These are phyloP conservation scores for Antennarius striatus DNA, from an alignment of 2,113 vertebrate genomes.

Conservation along the genomic window DNA sequence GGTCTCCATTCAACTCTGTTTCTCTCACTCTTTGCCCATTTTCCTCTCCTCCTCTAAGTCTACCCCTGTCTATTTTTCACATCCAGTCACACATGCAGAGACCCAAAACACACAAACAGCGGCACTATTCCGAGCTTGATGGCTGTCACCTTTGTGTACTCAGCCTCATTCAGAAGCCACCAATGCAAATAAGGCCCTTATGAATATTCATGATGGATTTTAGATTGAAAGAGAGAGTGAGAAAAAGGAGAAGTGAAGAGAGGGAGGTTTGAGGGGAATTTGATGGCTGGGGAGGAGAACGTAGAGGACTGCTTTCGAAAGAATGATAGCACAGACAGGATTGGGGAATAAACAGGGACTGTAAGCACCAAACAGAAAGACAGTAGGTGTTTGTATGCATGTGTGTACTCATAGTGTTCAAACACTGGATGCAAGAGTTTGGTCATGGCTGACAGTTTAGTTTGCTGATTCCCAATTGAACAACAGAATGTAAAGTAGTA, in stretches of 20 bases:
- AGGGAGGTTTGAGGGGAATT: conserved; percentile 45
- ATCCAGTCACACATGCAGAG: conserved; percentile 30
- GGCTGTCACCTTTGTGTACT: conserved; percentile 72
- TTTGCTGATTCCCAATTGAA: not conserved
- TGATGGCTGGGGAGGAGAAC: conserved; percentile 35
- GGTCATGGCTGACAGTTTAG: not conserved
- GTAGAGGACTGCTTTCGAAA: conserved; percentile 26
- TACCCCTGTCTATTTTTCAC: conserved; percentile 40
- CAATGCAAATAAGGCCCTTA: conserved; percentile 65
- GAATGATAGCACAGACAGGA: conserved; percentile 49
- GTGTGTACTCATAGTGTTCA: conserved; percentile 3
- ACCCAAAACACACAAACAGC: conserved; percentile 53
- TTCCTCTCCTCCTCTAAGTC: conserved; percentile 25
- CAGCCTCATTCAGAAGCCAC: conserved; percentile 64
- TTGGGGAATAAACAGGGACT: conserved; percentile 57
- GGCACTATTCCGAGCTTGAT: conserved; percentile 61
- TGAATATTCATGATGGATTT: conserved; percentile 68
- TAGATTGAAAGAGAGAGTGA: conserved; percentile 42
- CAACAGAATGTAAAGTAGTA: not conserved
- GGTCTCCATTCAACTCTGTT: not conserved
- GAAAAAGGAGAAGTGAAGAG: conserved; percentile 11
- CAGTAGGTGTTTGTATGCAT: conserved; percentile 1
- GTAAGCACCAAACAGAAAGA: conserved; percentile 20
- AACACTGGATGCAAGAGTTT: conserved; percentile 5
- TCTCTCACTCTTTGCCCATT: conserved; percentile 10